These are phyloP conservation scores for Semicossyphus pulcher DNA, from an alignment of 2,113 vertebrate species.

Conservation along the genomic window DNA sequence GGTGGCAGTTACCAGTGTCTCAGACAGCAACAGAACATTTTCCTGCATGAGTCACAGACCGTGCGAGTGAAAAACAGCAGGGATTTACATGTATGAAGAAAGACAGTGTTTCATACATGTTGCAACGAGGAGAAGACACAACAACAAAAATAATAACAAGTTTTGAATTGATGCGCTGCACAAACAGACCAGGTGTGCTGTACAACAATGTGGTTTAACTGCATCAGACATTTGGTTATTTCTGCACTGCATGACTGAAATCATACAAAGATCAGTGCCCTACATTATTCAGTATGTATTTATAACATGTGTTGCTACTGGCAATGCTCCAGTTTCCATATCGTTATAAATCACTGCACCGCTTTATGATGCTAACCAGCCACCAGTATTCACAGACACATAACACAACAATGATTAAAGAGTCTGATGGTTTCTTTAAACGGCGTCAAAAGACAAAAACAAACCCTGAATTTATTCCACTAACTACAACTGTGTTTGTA, in stretches of 20 bases:
- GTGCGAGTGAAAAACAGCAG: background rate
- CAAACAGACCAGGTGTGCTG: background rate
- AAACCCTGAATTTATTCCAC: no score
- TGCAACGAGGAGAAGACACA: background rate
- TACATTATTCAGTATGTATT: slow-evolving; percentile 9
- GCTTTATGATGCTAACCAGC: no score
- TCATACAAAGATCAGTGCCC: background rate
- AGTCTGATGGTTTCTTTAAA: no score
- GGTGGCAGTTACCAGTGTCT: slow-evolving; percentile 38
- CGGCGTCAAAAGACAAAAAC: no score
- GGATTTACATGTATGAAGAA: background rate
- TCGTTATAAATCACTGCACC: background rate
- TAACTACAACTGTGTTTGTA: no score
- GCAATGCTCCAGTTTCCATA: slow-evolving; percentile 9
- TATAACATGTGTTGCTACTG: slow-evolving; percentile 6
- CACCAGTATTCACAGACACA: no score
- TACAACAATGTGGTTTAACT: background rate
- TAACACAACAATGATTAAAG: no score
- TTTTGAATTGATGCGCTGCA: background rate
- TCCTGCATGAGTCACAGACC: slow-evolving; percentile 40
- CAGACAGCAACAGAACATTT: slow-evolving; percentile 45
- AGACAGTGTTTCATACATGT: background rate
- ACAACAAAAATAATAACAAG: background rate
- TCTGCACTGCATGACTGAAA: background rate
- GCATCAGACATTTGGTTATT: background rate